Evolutionary conservation across 2,888 invertebrate species (phyloP).

Genomic region (Tribolium freemani): DNA sequence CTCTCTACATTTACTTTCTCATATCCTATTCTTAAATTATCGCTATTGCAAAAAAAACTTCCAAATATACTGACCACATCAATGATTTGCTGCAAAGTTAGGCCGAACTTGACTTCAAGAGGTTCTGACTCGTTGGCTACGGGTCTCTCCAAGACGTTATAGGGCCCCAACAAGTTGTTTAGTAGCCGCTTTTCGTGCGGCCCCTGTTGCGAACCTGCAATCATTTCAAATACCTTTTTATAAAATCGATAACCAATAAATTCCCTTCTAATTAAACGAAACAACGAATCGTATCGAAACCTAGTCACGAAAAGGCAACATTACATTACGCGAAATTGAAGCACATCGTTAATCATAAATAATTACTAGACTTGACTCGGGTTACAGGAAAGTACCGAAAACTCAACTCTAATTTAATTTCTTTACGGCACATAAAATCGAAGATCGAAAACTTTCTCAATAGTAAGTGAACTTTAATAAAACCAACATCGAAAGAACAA

Average conservation of each 20-base stretch:
- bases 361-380: conserved; percentile 26
- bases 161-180: conserved; percentile 84
- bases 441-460: conserved; percentile 34
- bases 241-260: conserved; percentile 26
- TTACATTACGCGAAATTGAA: conserved; percentile 13
- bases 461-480: conserved; percentile 24
- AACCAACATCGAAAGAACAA: conserved; percentile 33
- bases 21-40: conserved; percentile 36
- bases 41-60: conserved; percentile 26
- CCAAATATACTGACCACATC: conserved; percentile 85
- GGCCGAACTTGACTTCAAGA: conserved; percentile 90
- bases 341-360: conserved; percentile 40
- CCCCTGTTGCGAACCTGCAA: conserved; percentile 89
- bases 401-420: conserved; percentile 24
- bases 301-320: conserved; percentile 23
- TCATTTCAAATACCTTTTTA: conserved; percentile 41
- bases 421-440: conserved; percentile 19
- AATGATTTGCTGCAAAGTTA: conserved; percentile 93
- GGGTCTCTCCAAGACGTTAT: conserved; percentile 91
- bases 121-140: conserved; percentile 94
- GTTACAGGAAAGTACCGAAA: conserved; percentile 9
- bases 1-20: conserved; percentile 38
- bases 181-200: conserved; percentile 90
- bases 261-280: conserved; percentile 26
- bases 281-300: conserved; percentile 18